These are phyloP conservation scores for Microtus montanus DNA, from an alignment of 2,113 vertebrate genomes.

Conservation along the genomic window DNA sequence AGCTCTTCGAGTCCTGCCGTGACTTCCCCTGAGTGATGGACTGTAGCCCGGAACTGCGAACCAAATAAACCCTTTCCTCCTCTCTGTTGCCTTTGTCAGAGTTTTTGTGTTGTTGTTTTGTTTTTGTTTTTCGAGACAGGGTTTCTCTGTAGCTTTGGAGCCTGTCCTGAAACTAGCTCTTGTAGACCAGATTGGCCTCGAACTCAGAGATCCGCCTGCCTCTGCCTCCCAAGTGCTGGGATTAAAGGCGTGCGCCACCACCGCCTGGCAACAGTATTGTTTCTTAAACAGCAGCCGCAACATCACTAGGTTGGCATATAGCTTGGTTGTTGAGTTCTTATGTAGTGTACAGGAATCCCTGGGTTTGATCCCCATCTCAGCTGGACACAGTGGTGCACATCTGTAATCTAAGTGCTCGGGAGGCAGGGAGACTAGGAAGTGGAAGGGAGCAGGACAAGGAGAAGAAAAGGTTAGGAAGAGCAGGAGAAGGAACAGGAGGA, in stretches of 20 bases:
- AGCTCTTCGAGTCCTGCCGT: not conserved
- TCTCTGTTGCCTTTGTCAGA: not conserved
- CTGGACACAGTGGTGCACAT: not conserved
- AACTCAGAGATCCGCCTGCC: no score
- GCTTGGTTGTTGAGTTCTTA: not conserved
- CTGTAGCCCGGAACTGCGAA: not conserved
- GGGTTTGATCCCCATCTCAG: not conserved
- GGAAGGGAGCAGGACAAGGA: not conserved
- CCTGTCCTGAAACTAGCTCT: no score
- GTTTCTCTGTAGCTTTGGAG: no score
- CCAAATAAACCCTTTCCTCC: not conserved
- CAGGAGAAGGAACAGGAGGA: not conserved
- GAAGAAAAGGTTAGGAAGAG: not conserved
- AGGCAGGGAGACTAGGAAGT: not conserved
- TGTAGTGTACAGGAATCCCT: not conserved
- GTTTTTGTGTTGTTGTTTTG: not conserved
- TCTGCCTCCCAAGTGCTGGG: no score
- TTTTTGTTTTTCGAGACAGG: no score
- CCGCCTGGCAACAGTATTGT: not conserved
- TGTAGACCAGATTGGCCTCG: no score
- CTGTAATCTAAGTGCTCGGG: not conserved
- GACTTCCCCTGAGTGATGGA: not conserved
- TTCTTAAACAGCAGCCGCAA: not conserved
- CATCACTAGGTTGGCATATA: not conserved
- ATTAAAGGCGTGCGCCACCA: no score